Conservation (phyloP, 2,797 vertebrate genomes). For the Silurus aristotelis region DNA sequence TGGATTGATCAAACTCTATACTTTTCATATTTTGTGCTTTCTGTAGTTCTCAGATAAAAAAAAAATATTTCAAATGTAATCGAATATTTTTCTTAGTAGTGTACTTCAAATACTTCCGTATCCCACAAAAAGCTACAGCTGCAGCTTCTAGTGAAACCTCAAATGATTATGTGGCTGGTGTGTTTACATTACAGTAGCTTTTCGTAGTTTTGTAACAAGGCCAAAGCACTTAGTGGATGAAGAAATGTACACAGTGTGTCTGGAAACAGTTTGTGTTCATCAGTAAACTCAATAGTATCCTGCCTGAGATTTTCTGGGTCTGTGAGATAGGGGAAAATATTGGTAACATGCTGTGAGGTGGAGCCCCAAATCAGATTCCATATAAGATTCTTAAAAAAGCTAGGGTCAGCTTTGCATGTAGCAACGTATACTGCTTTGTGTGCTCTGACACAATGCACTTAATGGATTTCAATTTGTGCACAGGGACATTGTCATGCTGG, state of each 20-base stretch:
- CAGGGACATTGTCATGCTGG: too few relatives aligned
- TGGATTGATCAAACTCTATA: not conserved
- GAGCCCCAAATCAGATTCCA: not conserved
- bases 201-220: slow-evolving; percentile 33
- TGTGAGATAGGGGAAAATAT: slow-evolving; percentile 7
- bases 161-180: slow-evolving; percentile 32
- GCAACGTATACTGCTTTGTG: not conserved
- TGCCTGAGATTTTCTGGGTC: slow-evolving; percentile 3
- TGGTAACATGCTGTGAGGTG: slow-evolving; percentile 11
- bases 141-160: slow-evolving; percentile 23
- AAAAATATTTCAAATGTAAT: not conserved
- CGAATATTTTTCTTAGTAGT: slow-evolving; percentile 6
- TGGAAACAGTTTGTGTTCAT: slow-evolving; percentile 2
- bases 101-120: slow-evolving; percentile 13
- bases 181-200: slow-evolving; percentile 39
- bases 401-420: not conserved
- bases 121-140: slow-evolving; percentile 17
- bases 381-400: not conserved
- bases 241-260: slow-evolving; percentile 31
- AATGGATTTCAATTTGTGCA: too few relatives aligned
- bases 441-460: not conserved
- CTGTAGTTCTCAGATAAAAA: not conserved
- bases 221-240: slow-evolving; percentile 32
- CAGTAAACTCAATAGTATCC: slow-evolving; percentile 1
- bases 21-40: not conserved